Base-by-base conservation (phyloP, 92 coral and sea anemone species). In the Epizoanthus stellaris region DNA sequence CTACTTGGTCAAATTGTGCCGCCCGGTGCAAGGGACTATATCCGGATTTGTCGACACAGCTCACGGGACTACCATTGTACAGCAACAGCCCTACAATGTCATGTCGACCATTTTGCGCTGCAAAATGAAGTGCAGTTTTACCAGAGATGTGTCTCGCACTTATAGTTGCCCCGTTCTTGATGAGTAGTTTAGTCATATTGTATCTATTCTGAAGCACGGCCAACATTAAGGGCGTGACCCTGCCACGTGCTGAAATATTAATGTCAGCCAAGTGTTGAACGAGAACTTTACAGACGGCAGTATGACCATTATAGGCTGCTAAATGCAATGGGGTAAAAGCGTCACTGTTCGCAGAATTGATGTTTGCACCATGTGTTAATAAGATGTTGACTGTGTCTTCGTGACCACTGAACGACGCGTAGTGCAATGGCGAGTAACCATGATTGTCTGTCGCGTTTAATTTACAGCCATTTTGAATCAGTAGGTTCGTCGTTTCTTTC, bases 61-160 rank as follows among this genome's bases (percentile, higher is more conserved):
- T 86, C 74, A 91, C 66, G 85, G 85, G 88, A 69, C 84, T 85
- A 8, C 94, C 93, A 16, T 73, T 43, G 9, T 85, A 90, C 12
- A 91, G 65, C 16, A 93, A 71, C 69, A 89, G 70, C 70, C 75
- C 86, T 72, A 81, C 89, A 73, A 76, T 67, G 45, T 77, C 85
- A 56, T 67, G 49, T 38, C 91, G 79, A 16, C 93, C 91, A 36
- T 82, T 81, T 15, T 86, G 81, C 0, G 94, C 75, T 10, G 98
- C 91, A 76, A 93, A 89, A 77, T 93, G 95, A 39, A 93, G 91
- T 20, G 98, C 95, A n/a, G 95, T 89, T 54, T 72, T 91, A 0
- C 98, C 98, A 53, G 91, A 75, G 67, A 84, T 76, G 69, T 93
- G 93, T 40, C 85, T 89, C 4, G 91, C 90, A 80, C 88, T 93